Evolutionary conservation across 2,113 vertebrate species (phyloP), one percentile per base, ranked within the genome.

Genomic region (Chloroceryle aenea): DNA sequence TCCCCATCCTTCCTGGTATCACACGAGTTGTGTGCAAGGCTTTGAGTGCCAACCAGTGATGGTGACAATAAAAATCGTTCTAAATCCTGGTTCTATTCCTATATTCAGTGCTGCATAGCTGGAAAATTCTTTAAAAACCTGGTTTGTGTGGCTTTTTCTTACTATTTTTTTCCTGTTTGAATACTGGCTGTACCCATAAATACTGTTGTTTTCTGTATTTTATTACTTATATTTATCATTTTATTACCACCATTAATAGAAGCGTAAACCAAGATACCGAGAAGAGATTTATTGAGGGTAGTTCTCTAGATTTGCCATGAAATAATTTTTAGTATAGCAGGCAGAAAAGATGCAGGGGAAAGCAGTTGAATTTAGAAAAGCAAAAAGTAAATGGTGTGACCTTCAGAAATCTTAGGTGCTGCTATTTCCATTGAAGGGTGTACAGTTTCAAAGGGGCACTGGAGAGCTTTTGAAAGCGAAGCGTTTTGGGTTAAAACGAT

Each of bases 301-400:
- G 10, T 66, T 85, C 64, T 82, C 13, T 40, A 36, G 75, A 68
- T 90, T 84, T 62, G 40, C 68, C 23, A 6, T 56, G 40, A 80
- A 92, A 48, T 78, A 26, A 13, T 64, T 82, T 78, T 47, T 63
- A 40, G 29, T 40, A 4, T 63, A 40, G 75, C 30, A 27, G 19
- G 32, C 45, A 64, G 50, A 7, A 52, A 20, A 67, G 42, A 47
- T 32, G 27, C 2, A 43, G 43, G 59, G 63, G 45, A 69, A 90
- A 27, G 50, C 47, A 90, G n/a, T 50, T 79, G 52, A 45, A 26
- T 62, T 74, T 84, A 71, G 59, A 58, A 67, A 91, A 40, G 19
- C 36, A 81, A 85, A 90, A 91, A 91, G 66, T 79, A 93, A 88
- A 72, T 58, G 50, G 78, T 8, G 58, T 83, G 85, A 93, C 90